These are phyloP conservation scores for Marasmarcha lunaedactyla DNA, from an alignment of 2,888 invertebrate species.

Conservation along the genomic window DNA sequence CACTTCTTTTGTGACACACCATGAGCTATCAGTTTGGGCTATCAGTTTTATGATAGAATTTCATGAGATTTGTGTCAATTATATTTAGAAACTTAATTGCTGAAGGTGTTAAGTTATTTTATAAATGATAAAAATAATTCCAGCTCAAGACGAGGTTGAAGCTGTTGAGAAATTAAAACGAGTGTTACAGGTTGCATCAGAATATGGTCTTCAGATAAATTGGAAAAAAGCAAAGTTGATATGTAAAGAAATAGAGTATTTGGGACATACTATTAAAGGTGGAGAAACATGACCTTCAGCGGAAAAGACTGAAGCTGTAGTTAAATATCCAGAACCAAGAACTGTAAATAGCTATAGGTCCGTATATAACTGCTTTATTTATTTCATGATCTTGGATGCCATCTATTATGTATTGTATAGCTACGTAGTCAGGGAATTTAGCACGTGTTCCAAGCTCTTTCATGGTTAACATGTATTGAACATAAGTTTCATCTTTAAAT, in stretches of 20 bases:
- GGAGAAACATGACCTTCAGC: constrained; percentile 12
- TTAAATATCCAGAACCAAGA: constrained; percentile 14
- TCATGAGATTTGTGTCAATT: too few relatives aligned
- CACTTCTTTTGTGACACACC: constrained; percentile 11
- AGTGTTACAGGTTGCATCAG: constrained; percentile 13
- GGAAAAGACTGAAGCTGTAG: constrained; percentile 15
- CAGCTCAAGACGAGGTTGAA: constrained; percentile 12
- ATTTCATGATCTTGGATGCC: too few relatives aligned
- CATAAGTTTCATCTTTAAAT: too few relatives aligned
- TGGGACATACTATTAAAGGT: constrained; percentile 17
- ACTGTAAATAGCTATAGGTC: too few relatives aligned
- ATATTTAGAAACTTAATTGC: constrained; percentile 16
- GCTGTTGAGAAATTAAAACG: constrained; percentile 7
- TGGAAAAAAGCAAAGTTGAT: constrained; percentile 30
- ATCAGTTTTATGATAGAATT: constrained; percentile 13
- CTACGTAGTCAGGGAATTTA: too few relatives aligned
- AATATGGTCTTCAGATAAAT: constrained; percentile 19
- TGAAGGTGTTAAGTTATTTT: constrained; percentile 9
- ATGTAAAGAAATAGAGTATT: constrained; percentile 18
- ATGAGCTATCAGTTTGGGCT: constrained; percentile 11
- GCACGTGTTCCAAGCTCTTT: too few relatives aligned
- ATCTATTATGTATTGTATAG: too few relatives aligned
- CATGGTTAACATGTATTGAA: too few relatives aligned
- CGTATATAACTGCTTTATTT: too few relatives aligned
- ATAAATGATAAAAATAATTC: constrained; percentile 16